phyloP scores from a whole-genome alignment of 2,888 invertebrate genomes.

The Troides oblongomaculatus region DNA sequence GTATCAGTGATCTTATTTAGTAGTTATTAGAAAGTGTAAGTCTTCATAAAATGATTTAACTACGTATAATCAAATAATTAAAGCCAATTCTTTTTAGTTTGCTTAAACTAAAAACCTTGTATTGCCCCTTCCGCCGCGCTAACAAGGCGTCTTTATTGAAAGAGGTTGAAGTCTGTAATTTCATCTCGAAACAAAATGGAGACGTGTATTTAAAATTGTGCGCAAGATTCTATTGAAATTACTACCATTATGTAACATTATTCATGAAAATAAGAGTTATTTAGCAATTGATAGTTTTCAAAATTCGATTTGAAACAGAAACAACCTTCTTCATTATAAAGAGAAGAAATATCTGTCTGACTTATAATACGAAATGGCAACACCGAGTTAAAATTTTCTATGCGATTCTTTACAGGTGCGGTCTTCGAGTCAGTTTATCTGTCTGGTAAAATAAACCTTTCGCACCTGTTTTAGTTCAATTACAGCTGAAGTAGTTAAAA shows the following conservation, averaged over 20 bases:
- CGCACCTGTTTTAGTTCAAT: background rate
- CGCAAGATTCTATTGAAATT: background rate
- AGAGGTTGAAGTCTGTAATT: constrained; percentile 15
- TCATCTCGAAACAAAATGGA: constrained; percentile 4
- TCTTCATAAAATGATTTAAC: no score
- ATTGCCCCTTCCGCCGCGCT: background rate
- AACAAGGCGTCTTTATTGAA: constrained; percentile 14
- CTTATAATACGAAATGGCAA: background rate
- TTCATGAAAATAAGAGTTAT: background rate
- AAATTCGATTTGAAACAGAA: background rate
- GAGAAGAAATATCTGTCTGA: background rate
- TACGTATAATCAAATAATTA: no score
- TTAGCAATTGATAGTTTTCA: background rate
- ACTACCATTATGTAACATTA: background rate
- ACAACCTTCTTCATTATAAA: background rate
- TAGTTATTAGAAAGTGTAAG: no score
- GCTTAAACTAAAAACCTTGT: background rate
- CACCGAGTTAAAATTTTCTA: background rate
- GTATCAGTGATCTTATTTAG: no score
- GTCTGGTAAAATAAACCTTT: background rate
- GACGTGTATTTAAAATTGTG: background rate
- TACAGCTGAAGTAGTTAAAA: background rate
- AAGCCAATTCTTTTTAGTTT: background rate
- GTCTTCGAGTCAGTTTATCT: background rate
- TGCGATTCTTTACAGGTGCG: background rate